Base-by-base conservation (phyloP, 1,140 invertebrate species). In the Drosophila tropicalis region DNA sequence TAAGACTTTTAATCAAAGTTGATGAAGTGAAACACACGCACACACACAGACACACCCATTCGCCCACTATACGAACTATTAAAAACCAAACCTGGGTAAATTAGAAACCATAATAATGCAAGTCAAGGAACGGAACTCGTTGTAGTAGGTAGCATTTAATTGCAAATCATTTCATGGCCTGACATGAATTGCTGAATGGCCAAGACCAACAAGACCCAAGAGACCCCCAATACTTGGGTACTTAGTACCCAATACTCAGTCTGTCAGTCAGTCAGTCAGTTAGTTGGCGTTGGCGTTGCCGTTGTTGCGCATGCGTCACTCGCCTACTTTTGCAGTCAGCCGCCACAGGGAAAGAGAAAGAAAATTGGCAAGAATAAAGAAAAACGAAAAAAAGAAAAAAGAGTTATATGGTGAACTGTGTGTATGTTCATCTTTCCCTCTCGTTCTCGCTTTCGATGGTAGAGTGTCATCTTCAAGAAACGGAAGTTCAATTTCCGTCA, bases 401-500 rank as follows among this genome's bases (percentile, higher is more conserved):
- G 44, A 51, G 44, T 51, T 22, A 51, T 22, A 29, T 29, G 29
- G 29, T 2, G 17, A 51, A 51, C 17, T 19, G 44, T 17, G 34
- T 51, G 44, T 17, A 12, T 51, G 17, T 51, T 51, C 17, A 9
- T 51, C 9, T 78, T 75, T 39, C 17, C 3, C 34, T 60, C 32
- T 60, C 34, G 34, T 34, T 60, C 34, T 17, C 19, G 63, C 44
- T 47, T 47, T 47, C 17, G 17, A 13, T 17, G 12, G 39, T 57
- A 70, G 81, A 87, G 83, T 87, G 76, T 82, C 83, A 86, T 87
- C 72, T 60, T 72, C 72, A 82, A 79, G 83, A 86, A 86, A 74
- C 79, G 83, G 83, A 86, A 86, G 82, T 86, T 87, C 83, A 86
- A 86, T 86, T 86, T 86, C 83, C 83, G 83, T 86, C 83, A 86